These are phyloP conservation scores for Neogale vison DNA, from an alignment of 2,113 vertebrate genomes.

Conservation along the genomic window DNA sequence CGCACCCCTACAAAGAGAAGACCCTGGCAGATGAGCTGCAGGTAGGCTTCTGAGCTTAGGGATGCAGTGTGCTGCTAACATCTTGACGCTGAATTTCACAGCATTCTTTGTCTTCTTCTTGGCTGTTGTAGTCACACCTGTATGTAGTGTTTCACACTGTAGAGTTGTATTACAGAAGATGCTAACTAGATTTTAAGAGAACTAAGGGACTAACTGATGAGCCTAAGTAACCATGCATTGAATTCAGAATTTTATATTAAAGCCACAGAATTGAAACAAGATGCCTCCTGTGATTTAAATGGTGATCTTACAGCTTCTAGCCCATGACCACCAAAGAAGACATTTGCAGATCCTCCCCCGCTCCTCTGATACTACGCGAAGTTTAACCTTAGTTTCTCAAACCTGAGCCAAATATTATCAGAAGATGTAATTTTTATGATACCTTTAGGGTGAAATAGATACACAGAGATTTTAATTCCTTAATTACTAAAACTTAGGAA, in stretches of 20 bases:
- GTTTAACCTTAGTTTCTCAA: constrained; percentile 55
- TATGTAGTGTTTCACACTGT: constrained; percentile 28
- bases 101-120: neutral
- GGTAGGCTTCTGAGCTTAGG: neutral
- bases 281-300: constrained; percentile 23
- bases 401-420: constrained; percentile 52
- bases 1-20: neutral
- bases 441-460: neutral
- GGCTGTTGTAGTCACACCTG: neutral
- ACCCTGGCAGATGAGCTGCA: constrained; percentile 18
- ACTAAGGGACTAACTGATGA: neutral
- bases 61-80: constrained; percentile 42
- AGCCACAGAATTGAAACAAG: neutral
- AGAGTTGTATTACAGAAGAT: constrained; percentile 20
- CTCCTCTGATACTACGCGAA: constrained; percentile 29
- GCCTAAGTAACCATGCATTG: neutral
- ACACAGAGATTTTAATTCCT: constrained; percentile 25
- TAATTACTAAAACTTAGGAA: neutral
- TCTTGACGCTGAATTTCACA: neutral
- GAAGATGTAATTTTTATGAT: constrained; percentile 37
- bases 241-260: constrained; percentile 42
- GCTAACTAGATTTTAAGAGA: constrained; percentile 21
- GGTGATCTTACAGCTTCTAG: constrained; percentile 32
- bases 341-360: neutral
- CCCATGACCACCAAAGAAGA: constrained; percentile 67